Percentiles rank a stretch among this genome's conserved stretches.
Evolutionary conservation across 2,888 invertebrate genomes (phyloP).

Genomic region (Cataglyphis albicans): DNA sequence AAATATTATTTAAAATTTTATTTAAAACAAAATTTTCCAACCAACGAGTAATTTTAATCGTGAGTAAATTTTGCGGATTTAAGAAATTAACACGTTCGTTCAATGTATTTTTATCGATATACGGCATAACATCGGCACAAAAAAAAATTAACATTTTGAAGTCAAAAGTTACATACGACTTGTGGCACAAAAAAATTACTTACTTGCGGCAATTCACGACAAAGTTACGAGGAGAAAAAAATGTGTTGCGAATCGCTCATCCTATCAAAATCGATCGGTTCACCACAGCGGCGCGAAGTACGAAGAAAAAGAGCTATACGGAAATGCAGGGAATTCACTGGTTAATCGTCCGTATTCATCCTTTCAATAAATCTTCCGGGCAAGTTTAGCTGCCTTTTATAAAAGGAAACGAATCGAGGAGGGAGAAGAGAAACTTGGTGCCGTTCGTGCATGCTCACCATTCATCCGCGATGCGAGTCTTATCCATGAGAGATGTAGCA

Average conservation of each 20-base stretch:
- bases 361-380: slow-evolving; percentile 33
- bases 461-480: slow-evolving; percentile 56
- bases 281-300: not conserved
- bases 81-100: not conserved
- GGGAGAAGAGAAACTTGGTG: not conserved
- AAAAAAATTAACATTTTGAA: not conserved
- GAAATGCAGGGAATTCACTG: slow-evolving; percentile 52
- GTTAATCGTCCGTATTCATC: slow-evolving; percentile 44
- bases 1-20: not conserved
- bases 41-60: not conserved
- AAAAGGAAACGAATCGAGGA: slow-evolving; percentile 28
- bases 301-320: slow-evolving; percentile 33
- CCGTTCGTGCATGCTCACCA: slow-evolving; percentile 49
- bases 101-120: not conserved
- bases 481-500: slow-evolving; percentile 44
- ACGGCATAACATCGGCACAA: not conserved
- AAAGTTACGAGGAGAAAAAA: slow-evolving; percentile 2
- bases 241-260: not conserved
- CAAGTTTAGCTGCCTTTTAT: slow-evolving; percentile 36
- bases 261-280: slow-evolving; percentile 29
- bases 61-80: not conserved
- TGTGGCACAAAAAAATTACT: slow-evolving; percentile 13
- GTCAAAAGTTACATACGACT: not conserved
- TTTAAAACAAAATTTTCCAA: slow-evolving; percentile 21
- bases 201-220: not conserved